A percentile compares a stretch with the other conserved stretches of the same genome.
Evolutionary conservation across 1,140 invertebrate species (phyloP).

Genomic region (Drepana arcuata): DNA sequence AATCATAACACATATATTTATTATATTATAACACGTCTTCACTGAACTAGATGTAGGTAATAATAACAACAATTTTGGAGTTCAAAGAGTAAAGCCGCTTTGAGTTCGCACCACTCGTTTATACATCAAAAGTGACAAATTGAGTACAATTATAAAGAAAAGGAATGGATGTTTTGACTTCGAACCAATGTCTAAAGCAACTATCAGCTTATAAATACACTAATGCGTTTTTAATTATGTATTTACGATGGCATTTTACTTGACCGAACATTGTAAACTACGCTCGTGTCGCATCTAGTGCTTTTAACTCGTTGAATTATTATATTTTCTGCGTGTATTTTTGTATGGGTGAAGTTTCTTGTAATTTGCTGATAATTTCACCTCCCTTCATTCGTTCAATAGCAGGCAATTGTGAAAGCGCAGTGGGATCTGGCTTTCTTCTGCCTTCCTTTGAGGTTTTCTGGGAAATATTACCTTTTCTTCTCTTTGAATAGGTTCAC

Average conservation of each 20-base stretch:
- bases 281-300: slow-evolving; percentile 8
- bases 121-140: background rate
- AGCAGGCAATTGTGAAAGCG: slow-evolving; percentile 34
- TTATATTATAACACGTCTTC: background rate
- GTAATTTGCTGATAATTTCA: slow-evolving; percentile 40
- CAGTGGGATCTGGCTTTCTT: slow-evolving; percentile 32
- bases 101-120: too few relatives aligned
- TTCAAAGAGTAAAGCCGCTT: too few relatives aligned
- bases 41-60: too few relatives aligned
- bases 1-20: background rate
- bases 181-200: slow-evolving; percentile 7
- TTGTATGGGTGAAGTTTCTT: slow-evolving; percentile 27
- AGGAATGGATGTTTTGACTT: slow-evolving; percentile 17
- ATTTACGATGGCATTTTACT: background rate
- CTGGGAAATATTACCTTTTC: slow-evolving; percentile 3
- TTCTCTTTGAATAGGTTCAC: too few relatives aligned
- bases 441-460: slow-evolving; percentile 14
- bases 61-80: too few relatives aligned
- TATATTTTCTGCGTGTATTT: slow-evolving; percentile 16
- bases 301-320: slow-evolving; percentile 1
- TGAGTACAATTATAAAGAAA: background rate
- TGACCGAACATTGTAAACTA: background rate
- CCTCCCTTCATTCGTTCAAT: slow-evolving; percentile 26
- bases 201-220: background rate
- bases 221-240: background rate